Percentiles rank a stretch among this genome's conserved stretches.
phyloP scores from a whole-genome alignment of 2,888 invertebrate genomes.

The Lomographa bimaculata region DNA sequence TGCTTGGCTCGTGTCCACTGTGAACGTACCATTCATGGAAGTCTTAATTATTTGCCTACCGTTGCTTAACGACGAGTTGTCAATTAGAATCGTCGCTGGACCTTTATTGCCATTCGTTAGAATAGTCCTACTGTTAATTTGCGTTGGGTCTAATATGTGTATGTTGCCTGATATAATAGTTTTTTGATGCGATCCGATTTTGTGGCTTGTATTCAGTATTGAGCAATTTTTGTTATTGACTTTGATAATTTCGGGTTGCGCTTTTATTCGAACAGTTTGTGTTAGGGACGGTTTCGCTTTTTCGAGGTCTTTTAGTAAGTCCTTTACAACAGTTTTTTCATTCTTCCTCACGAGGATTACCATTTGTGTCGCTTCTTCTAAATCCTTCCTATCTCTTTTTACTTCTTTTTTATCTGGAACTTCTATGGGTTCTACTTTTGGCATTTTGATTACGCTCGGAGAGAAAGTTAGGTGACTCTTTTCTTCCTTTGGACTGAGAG shows the following conservation, averaged over 20 bases:
- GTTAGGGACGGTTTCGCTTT: slow-evolving; percentile 48
- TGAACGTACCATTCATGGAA: slow-evolving; percentile 66
- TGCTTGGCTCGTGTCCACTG: slow-evolving; percentile 67
- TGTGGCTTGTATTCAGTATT: slow-evolving; percentile 73
- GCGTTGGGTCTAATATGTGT: slow-evolving; percentile 78
- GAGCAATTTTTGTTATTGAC: slow-evolving; percentile 75
- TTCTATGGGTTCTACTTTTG: slow-evolving; percentile 72
- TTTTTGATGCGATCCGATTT: slow-evolving; percentile 67
- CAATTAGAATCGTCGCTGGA: slow-evolving; percentile 77
- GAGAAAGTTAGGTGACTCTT: slow-evolving; percentile 89
- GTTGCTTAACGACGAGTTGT: slow-evolving; percentile 73
- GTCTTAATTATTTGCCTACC: slow-evolving; percentile 79
- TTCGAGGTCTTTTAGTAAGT: slow-evolving; percentile 84
- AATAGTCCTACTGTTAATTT: slow-evolving; percentile 71
- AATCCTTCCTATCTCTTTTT: slow-evolving; percentile 44
- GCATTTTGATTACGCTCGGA: slow-evolving; percentile 86
- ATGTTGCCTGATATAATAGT: slow-evolving; percentile 81
- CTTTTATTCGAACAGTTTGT: slow-evolving; percentile 72
- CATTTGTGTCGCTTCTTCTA: slow-evolving; percentile 79
- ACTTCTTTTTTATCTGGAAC: slow-evolving; percentile 31
- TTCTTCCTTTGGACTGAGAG: slow-evolving; percentile 85
- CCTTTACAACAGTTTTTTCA: slow-evolving; percentile 85
- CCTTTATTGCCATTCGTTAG: slow-evolving; percentile 74
- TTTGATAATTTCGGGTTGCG: slow-evolving; percentile 72
- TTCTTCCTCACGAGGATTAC: slow-evolving; percentile 76